phyloP scores from a whole-genome alignment of 2,113 vertebrate species.

The Pluvialis apricaria region DNA sequence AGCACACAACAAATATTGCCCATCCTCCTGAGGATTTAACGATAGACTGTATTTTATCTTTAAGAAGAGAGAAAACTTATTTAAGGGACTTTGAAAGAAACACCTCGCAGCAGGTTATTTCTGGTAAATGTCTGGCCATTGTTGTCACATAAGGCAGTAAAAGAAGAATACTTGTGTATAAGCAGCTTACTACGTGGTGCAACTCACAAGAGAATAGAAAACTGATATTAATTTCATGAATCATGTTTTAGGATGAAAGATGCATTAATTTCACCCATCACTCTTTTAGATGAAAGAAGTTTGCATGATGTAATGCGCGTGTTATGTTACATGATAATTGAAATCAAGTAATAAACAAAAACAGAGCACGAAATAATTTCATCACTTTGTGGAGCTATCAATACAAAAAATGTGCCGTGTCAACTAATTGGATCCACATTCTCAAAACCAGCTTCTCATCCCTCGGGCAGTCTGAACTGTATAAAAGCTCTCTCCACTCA shows the following conservation, averaged over 20 bases:
- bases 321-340: background rate
- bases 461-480: background rate
- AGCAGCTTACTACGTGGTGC: background rate
- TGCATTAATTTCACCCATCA: background rate
- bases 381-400: background rate
- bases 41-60: background rate
- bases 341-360: background rate
- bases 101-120: background rate
- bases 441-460: background rate
- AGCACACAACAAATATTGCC: background rate
- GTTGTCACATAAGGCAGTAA: background rate
- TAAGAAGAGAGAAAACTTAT: background rate
- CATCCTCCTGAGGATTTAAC: background rate
- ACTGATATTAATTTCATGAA: background rate
- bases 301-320: rapidly evolving
- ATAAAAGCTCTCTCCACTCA: conserved; percentile 12
- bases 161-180: background rate
- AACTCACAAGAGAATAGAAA: background rate
- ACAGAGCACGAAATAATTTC: background rate
- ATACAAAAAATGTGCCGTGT: background rate
- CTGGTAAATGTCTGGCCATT: background rate
- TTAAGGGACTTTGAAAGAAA: background rate
- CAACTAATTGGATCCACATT: background rate
- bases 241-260: conserved; percentile 19
- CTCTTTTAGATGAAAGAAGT: background rate